phyloP scores from a whole-genome alignment of 1,140 invertebrate species.

The Drosophila willistoni region DNA sequence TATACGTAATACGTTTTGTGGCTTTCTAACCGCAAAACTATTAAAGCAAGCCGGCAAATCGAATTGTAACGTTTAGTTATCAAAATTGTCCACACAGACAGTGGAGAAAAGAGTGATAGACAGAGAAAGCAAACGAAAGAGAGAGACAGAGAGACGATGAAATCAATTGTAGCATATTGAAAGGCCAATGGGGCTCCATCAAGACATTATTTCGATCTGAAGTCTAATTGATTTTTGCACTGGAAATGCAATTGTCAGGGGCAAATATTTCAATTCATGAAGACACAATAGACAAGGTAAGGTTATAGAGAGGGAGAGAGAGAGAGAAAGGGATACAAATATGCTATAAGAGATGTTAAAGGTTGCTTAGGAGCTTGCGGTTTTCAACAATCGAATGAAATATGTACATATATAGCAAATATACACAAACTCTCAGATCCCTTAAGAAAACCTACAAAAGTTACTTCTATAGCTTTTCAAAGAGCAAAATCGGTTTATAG shows the following conservation, averaged over 20 bases:
- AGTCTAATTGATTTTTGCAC: slow-evolving; percentile 68
- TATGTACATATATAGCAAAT: too few relatives aligned
- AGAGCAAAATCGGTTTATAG: too few relatives aligned
- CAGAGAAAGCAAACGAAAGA: neutral
- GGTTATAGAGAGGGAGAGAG: neutral
- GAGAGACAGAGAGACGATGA: neutral
- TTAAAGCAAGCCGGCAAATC: slow-evolving; percentile 77
- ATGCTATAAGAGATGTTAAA: neutral
- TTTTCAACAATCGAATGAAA: neutral
- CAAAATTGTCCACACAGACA: slow-evolving; percentile 53
- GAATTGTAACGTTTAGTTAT: slow-evolving; percentile 62
- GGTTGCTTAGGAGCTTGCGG: neutral
- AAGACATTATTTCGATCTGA: slow-evolving; percentile 41
- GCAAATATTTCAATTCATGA: slow-evolving; percentile 48
- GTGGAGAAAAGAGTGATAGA: slow-evolving; percentile 3
- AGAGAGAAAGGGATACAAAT: neutral
- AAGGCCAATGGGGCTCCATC: slow-evolving; percentile 6
- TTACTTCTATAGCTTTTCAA: too few relatives aligned
- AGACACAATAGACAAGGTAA: neutral
- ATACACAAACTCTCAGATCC: too few relatives aligned
- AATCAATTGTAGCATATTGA: slow-evolving; percentile 16
- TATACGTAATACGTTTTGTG: slow-evolving; percentile 77
- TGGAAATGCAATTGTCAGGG: slow-evolving; percentile 82
- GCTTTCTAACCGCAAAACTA: slow-evolving; percentile 75
- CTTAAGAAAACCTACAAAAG: neutral